These are phyloP conservation scores for Polydrusus pterygomalis DNA, from an alignment of 2,888 invertebrate species.

Conservation along the genomic window DNA sequence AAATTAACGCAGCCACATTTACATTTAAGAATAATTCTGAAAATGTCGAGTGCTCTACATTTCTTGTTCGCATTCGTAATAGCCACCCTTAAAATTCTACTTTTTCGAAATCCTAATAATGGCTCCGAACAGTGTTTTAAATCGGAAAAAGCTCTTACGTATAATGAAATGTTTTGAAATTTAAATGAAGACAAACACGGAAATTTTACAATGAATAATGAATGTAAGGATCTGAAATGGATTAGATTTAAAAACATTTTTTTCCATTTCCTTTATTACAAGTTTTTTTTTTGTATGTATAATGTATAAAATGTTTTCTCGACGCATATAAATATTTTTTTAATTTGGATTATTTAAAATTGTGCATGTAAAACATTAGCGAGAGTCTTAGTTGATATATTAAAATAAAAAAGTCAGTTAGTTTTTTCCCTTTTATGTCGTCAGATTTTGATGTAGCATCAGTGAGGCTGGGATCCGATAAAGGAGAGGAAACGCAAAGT, in stretches of 20 bases:
- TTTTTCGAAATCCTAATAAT: constrained; percentile 30
- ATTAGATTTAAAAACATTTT: constrained; percentile 42
- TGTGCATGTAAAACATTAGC: too few species aligned
- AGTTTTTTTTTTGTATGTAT: background rate
- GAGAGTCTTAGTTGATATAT: too few species aligned
- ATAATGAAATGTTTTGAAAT: constrained; percentile 71
- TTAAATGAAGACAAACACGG: constrained; percentile 63
- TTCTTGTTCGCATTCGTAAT: constrained; percentile 27
- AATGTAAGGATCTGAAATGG: constrained; percentile 44
- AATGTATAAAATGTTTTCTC: background rate
- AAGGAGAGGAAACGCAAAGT: too few species aligned
- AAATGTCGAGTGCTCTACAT: background rate
- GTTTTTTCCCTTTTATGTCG: too few species aligned
- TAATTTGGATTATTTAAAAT: too few species aligned
- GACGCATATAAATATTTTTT: too few species aligned
- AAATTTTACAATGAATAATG: constrained; percentile 50
- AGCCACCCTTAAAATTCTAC: constrained; percentile 33
- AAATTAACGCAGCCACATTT: background rate
- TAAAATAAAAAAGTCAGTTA: too few species aligned
- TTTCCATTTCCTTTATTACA: constrained; percentile 29
- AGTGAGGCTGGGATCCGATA: too few species aligned
- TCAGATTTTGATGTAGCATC: too few species aligned
- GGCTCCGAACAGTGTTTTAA: constrained; percentile 55
- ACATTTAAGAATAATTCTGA: background rate
- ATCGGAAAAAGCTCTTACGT: constrained; percentile 68